Conservation (phyloP, 2,888 invertebrate genomes). For the Brachynemurus nebulosus region DNA sequence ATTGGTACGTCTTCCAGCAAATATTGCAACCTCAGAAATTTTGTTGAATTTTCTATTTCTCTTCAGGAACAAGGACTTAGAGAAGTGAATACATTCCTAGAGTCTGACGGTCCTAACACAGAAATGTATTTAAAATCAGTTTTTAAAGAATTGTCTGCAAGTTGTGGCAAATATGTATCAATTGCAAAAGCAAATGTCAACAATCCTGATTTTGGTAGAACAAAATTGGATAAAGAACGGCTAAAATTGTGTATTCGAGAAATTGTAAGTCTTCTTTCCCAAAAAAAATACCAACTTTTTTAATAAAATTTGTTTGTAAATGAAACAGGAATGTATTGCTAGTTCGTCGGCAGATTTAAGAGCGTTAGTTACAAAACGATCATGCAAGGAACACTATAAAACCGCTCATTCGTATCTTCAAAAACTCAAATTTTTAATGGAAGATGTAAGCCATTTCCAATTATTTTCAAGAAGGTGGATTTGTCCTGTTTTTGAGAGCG, state of each 20-base stretch:
- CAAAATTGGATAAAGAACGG: slow-evolving; percentile 72
- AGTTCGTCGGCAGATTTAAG: slow-evolving; percentile 55
- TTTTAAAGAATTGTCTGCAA: slow-evolving; percentile 48
- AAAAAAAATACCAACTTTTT: neutral
- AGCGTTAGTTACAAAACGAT: slow-evolving; percentile 64
- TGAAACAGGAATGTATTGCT: slow-evolving; percentile 54
- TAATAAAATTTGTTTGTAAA: slow-evolving; percentile 2
- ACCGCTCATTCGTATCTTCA: slow-evolving; percentile 58
- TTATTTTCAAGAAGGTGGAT: too few species aligned
- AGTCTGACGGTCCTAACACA: slow-evolving; percentile 36
- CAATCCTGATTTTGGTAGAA: slow-evolving; percentile 56
- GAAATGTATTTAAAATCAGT: slow-evolving; percentile 48
- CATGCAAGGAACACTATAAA: slow-evolving; percentile 66
- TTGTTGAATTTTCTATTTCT: neutral
- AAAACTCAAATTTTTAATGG: slow-evolving; percentile 59
- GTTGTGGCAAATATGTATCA: slow-evolving; percentile 48
- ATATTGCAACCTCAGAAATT: neutral
- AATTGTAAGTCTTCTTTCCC: slow-evolving; percentile 42
- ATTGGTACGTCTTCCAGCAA: slow-evolving; percentile 45
- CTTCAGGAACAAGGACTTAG: slow-evolving; percentile 52
- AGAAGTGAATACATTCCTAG: slow-evolving; percentile 46
- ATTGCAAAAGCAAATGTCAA: slow-evolving; percentile 43
- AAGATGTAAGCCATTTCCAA: slow-evolving; percentile 57
- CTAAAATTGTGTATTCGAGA: slow-evolving; percentile 66
- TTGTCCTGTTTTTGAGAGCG: too few species aligned